Conservation (phyloP, 2,113 vertebrate genomes). For the Trematomus loennbergii region DNA sequence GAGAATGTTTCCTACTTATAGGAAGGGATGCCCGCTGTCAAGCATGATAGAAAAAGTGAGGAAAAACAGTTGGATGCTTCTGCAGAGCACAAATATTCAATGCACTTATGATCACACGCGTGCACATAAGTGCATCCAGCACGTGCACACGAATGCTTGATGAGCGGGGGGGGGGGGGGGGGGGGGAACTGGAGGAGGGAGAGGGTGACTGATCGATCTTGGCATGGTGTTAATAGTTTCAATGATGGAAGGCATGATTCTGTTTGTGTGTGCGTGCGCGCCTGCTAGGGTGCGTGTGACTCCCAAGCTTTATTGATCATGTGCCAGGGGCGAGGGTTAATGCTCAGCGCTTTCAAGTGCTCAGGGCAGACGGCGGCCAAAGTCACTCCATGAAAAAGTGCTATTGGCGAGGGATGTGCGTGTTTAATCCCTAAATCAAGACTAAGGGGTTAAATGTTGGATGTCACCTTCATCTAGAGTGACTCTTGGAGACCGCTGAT, state of each 20-base stretch:
- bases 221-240: constrained; percentile 75
- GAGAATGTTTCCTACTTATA: constrained; percentile 3
- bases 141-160: constrained; percentile 6
- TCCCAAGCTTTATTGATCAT: constrained; percentile 70
- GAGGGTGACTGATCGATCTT: constrained; percentile 70
- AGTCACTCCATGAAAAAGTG: constrained; percentile 70
- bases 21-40: constrained; percentile 30
- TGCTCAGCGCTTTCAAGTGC: constrained; percentile 64
- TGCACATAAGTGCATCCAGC: not conserved
- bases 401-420: constrained; percentile 23
- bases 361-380: constrained; percentile 60
- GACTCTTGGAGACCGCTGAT: constrained; percentile 6
- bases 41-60: not conserved
- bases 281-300: not conserved
- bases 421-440: constrained; percentile 63
- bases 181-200: not conserved
- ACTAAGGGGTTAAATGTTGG: constrained; percentile 63
- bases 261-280: not conserved
- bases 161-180: constrained; percentile 1
- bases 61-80: not conserved
- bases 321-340: constrained; percentile 67
- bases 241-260: constrained; percentile 62
- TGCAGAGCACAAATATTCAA: not conserved
- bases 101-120: not conserved
- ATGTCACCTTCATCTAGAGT: constrained; percentile 66